Evolutionary conservation across 1,140 invertebrate genomes (phyloP).

Genomic region (Helicoverpa armigera): DNA sequence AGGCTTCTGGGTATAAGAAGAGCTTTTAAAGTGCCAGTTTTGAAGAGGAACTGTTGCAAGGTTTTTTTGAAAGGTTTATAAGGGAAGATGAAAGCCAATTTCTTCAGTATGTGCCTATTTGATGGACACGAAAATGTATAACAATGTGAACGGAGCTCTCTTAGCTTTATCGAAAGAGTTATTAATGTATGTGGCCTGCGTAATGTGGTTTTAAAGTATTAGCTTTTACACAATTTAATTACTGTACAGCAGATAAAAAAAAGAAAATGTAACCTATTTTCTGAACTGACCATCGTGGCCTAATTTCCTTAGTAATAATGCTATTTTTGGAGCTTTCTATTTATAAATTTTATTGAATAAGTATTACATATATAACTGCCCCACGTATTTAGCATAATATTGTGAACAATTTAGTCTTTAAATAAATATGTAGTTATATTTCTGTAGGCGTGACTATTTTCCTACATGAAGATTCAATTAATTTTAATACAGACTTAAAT

Average conservation of each 20-base stretch:
- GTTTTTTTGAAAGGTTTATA: not conserved
- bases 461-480: not conserved
- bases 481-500: no score
- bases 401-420: not conserved
- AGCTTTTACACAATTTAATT: no score
- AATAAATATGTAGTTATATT: not conserved
- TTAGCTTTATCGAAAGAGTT: not conserved
- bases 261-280: not conserved
- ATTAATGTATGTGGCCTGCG: not conserved
- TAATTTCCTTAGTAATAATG: constrained; percentile 4
- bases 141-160: constrained; percentile 1
- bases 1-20: not conserved
- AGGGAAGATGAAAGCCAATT: no score
- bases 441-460: not conserved
- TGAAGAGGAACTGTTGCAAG: not conserved
- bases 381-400: constrained; percentile 17
- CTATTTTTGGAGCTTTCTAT: constrained; percentile 27
- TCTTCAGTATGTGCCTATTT: no score
- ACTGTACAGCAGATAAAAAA: no score
- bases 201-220: not conserved
- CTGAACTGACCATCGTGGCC: not conserved
- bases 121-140: no score
- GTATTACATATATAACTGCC: constrained; percentile 6
- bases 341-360: not conserved
- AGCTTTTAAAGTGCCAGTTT: not conserved